These are phyloP conservation scores for Dermochelys coriacea DNA, from an alignment of 2,797 vertebrate genomes.

Conservation along the genomic window DNA sequence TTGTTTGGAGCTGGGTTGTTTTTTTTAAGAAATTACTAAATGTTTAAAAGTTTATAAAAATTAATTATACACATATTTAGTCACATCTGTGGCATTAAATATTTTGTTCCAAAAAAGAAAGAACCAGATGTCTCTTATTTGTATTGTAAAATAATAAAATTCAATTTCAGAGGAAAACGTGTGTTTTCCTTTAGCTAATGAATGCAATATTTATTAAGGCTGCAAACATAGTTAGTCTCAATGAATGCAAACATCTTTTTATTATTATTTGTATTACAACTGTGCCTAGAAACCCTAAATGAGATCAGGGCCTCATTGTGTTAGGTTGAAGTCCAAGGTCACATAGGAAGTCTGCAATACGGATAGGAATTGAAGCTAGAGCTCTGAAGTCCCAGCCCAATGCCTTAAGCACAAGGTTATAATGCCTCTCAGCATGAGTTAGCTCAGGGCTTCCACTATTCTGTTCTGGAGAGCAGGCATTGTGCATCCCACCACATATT, in stretches of 20 bases:
- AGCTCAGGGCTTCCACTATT: neutral
- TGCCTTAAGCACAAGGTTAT: neutral
- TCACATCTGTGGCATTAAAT: slow-evolving; percentile 41
- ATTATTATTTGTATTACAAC: neutral
- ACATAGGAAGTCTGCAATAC: neutral
- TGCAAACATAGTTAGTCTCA: neutral
- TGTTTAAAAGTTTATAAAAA: slow-evolving; percentile 63
- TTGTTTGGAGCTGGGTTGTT: neutral
- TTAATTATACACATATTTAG: slow-evolving; percentile 57
- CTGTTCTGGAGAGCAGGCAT: neutral
- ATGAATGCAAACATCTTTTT: neutral
- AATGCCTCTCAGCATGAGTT: neutral
- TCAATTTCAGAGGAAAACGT: neutral
- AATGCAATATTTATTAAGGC: neutral
- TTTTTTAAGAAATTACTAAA: slow-evolving; percentile 50
- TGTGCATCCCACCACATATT: neutral
- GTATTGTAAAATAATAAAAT: neutral
- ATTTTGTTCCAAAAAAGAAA: neutral
- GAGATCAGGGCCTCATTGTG: neutral
- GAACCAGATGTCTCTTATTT: neutral
- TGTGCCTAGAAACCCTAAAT: neutral
- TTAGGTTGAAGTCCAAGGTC: neutral
- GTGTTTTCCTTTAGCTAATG: neutral
- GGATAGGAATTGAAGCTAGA: neutral
- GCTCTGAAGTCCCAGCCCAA: neutral